phyloP scores from a whole-genome alignment of 1,140 invertebrate species.

The Drosophila carrolli region DNA sequence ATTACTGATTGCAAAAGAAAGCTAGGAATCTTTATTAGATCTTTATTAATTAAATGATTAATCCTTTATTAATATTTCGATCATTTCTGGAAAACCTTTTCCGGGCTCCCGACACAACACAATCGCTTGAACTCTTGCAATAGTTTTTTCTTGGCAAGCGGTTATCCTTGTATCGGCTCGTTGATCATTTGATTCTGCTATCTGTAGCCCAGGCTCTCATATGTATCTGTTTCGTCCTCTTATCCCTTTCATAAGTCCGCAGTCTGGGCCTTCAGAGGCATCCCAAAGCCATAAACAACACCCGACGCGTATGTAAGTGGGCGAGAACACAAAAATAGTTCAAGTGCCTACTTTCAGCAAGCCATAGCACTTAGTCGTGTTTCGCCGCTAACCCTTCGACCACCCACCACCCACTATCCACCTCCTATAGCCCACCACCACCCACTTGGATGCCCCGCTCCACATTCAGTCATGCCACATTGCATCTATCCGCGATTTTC shows the following conservation, averaged over 20 bases:
- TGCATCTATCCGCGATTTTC: slow-evolving; percentile 58
- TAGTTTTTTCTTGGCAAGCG: no score
- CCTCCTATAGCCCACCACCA: neutral
- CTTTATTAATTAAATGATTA: no score
- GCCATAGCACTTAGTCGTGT: slow-evolving; percentile 52
- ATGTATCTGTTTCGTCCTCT: neutral
- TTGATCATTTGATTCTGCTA: neutral
- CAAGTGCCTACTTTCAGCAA: slow-evolving; percentile 56
- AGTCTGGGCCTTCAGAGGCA: slow-evolving; percentile 19
- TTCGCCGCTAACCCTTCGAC: neutral
- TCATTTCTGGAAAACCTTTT: no score
- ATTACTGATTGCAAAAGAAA: no score
- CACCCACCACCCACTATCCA: neutral
- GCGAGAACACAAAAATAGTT: slow-evolving; percentile 52
- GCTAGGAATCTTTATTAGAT: no score
- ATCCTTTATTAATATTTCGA: no score
- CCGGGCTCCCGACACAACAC: no score
- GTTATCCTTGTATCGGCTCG: no score
- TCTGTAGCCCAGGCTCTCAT: neutral
- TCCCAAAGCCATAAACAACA: slow-evolving; percentile 36
- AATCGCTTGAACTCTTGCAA: no score
- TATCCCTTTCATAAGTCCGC: neutral
- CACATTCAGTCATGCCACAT: slow-evolving; percentile 33
- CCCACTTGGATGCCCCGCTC: neutral
- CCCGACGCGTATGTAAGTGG: slow-evolving; percentile 28